phyloP scores from a whole-genome alignment of 1,140 invertebrate species.

The Drosophila pallidifrons region DNA sequence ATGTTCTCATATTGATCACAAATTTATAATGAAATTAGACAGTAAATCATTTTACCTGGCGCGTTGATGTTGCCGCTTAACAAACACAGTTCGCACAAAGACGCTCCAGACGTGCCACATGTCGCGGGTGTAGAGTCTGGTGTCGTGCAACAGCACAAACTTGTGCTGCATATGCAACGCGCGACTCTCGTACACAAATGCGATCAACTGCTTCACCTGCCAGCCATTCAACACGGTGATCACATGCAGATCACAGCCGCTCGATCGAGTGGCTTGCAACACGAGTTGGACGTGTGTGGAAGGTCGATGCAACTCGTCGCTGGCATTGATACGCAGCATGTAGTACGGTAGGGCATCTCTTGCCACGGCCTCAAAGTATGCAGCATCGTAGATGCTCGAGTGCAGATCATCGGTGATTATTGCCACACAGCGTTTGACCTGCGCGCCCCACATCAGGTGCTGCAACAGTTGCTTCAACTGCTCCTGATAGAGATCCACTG shows the following conservation, averaged over 20 bases:
- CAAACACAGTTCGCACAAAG: conserved; percentile 91
- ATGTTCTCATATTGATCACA: too few relatives aligned
- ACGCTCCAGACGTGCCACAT: conserved; percentile 91
- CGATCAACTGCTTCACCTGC: conserved; percentile 88
- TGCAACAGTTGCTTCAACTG: conserved; percentile 53
- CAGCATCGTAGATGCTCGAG: conserved; percentile 54
- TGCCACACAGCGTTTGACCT: conserved; percentile 66
- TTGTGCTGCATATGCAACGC: conserved; percentile 89
- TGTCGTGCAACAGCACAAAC: conserved; percentile 89
- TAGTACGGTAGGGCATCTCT: conserved; percentile 40
- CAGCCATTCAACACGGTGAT: conserved; percentile 90
- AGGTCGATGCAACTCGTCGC: conserved; percentile 88
- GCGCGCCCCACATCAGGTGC: conserved; percentile 48
- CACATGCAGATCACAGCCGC: conserved; percentile 90
- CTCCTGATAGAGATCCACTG: conserved; percentile 37
- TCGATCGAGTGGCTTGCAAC: conserved; percentile 86
- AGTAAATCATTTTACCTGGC: conserved; percentile 33
- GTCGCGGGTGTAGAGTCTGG: conserved; percentile 88
- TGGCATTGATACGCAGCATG: conserved; percentile 84
- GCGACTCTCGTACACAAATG: conserved; percentile 90
- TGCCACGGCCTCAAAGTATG: conserved; percentile 52
- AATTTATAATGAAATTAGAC: too few relatives aligned
- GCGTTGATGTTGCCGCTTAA: conserved; percentile 70
- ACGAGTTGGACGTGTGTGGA: conserved; percentile 86
- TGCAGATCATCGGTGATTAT: conserved; percentile 76